These are phyloP conservation scores for Lamproptera curius DNA, from an alignment of 2,888 invertebrate genomes.

Conservation along the genomic window DNA sequence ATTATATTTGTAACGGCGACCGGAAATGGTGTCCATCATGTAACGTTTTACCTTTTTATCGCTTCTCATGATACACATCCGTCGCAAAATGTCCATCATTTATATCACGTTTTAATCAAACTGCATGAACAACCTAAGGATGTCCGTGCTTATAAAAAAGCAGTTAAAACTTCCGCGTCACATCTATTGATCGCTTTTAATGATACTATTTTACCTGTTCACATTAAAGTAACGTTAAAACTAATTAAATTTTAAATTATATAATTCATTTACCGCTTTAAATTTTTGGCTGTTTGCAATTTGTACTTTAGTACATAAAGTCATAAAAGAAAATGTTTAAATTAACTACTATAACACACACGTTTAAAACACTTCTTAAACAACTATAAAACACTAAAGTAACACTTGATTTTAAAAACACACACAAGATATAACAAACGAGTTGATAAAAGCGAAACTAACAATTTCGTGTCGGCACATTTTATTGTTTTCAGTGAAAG, in stretches of 20 bases:
- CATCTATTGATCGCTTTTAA: too few relatives aligned
- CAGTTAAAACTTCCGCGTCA: background rate
- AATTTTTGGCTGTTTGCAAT: too few relatives aligned
- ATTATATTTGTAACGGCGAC: conserved; percentile 12
- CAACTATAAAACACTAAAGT: too few relatives aligned
- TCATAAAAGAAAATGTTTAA: too few relatives aligned
- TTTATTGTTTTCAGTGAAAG: conserved; percentile 30
- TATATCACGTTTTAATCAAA: background rate
- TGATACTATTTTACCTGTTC: too few relatives aligned
- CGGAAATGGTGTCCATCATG: conserved; percentile 19
- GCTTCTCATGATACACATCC: conserved; percentile 9
- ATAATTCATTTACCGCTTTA: too few relatives aligned
- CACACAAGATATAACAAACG: background rate
- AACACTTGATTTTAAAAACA: too few relatives aligned
- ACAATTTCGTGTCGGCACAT: conserved; percentile 15
- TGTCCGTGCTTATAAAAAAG: background rate
- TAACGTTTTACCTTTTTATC: conserved; percentile 17
- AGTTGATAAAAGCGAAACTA: background rate
- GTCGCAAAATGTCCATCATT: conserved; percentile 8
- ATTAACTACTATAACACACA: too few relatives aligned
- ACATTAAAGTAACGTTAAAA: too few relatives aligned
- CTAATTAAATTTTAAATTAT: too few relatives aligned
- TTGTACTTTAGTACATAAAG: too few relatives aligned
- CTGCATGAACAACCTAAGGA: background rate
- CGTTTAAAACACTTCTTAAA: too few relatives aligned